phyloP scores from a whole-genome alignment of 2,113 vertebrate species.

The Nothobranchius furzeri region DNA sequence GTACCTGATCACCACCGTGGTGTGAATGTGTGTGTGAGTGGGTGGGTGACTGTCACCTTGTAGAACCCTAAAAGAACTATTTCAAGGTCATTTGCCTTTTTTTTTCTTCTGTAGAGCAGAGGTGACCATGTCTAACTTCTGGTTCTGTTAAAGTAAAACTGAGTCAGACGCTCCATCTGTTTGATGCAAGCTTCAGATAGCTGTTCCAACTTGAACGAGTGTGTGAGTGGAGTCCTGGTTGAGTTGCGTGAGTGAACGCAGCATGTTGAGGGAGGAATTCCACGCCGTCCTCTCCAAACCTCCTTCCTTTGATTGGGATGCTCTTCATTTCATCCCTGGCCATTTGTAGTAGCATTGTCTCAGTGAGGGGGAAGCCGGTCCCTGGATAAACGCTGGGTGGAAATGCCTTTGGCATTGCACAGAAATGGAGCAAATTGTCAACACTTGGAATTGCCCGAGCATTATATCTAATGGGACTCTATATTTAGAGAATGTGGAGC shows the following conservation, averaged over 20 bases:
- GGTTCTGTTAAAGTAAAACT: not conserved
- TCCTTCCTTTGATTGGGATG: slow-evolving; percentile 21
- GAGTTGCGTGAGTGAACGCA: slow-evolving; percentile 32
- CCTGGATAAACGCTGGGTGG: slow-evolving; percentile 26
- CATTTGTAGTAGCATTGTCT: slow-evolving; percentile 25
- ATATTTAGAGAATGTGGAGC: slow-evolving; percentile 71
- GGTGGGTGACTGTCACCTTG: no score
- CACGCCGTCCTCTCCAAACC: slow-evolving; percentile 12
- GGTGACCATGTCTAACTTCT: slow-evolving; percentile 9
- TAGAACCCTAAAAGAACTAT: no score
- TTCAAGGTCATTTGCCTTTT: no score
- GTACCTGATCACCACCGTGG: no score
- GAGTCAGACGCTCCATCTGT: no score
- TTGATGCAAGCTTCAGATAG: slow-evolving; percentile 35
- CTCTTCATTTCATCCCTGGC: slow-evolving; percentile 16
- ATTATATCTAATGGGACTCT: slow-evolving; percentile 59
- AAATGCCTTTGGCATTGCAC: slow-evolving; percentile 35
- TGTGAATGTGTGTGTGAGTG: no score
- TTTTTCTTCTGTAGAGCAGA: not conserved
- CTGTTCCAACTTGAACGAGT: slow-evolving; percentile 20
- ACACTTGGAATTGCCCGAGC: slow-evolving; percentile 41
- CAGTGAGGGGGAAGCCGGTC: slow-evolving; percentile 10
- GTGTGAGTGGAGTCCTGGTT: not conserved
- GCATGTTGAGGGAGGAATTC: slow-evolving; percentile 33
- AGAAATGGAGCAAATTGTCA: slow-evolving; percentile 59